Base-by-base conservation (phyloP, 2,888 invertebrate species). In the Tipula unca region DNA sequence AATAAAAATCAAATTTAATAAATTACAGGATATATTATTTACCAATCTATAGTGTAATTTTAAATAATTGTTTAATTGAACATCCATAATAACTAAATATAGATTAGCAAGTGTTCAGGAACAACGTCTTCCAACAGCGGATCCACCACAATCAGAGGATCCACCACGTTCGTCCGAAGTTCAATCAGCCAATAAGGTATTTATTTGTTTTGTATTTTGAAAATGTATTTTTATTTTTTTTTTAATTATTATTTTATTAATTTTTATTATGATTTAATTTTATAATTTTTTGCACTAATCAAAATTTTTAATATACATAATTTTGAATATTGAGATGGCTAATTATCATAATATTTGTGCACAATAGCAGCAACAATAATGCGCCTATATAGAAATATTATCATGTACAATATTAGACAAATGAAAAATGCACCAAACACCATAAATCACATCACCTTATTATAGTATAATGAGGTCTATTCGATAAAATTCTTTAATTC, bases 31-130 rank as follows among this genome's bases (percentile, higher is more conserved):
- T 32, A n/a, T 32, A 6, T 32, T 32, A 32, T 32, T 32, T 6
- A 32, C 32, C 6, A 32, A 32, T 2, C 3, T 32, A 32, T 32
- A 32, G 6, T 32, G 6, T 32, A 4, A 32, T 32, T 32, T 1
- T 32, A 32, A 32, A 32, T 6, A 32, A 32, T 32, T 2, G 20
- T 69, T 69, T 25, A 69, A 69, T 13, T 69, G 25, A 69, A 69
- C 25, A 69, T 17, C 14, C 2, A 20, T 8, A 69, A 69, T 14
- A 69, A 69, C 69, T 13, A 25, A 29, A 48, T 88, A 13, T 90
- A 98, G 98, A 90, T 93, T 98, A 92, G 98, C 98, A 82, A 97
- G 98, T 91, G 98, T 98, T 82, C 98, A 98, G 92, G 98, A 98
- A 91, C 98, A 98, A 91, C 94, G 98, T 88, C 92, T 96, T 88